phyloP scores from a whole-genome alignment of 2,113 vertebrate genomes.

The Bos javanicus region DNA sequence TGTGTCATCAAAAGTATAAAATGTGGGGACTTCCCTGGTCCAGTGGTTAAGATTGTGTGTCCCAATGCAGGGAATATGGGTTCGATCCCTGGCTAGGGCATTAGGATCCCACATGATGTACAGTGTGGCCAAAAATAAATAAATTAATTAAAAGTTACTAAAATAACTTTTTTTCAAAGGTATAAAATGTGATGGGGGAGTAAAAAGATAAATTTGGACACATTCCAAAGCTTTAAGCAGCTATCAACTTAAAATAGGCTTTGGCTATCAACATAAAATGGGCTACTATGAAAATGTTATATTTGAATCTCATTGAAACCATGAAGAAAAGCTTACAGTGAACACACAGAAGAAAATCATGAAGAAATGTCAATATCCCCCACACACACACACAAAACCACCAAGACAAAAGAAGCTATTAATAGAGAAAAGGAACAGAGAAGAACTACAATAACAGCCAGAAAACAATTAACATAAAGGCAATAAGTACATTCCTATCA shows the following conservation, averaged over 20 bases:
- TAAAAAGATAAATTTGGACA: neutral
- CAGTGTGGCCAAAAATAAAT: neutral
- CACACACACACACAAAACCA: neutral
- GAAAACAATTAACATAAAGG: neutral
- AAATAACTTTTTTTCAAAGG: neutral
- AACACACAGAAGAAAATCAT: neutral
- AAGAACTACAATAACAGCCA: neutral
- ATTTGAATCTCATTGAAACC: neutral
- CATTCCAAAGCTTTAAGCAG: neutral
- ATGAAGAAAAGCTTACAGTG: neutral
- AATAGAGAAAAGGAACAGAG: neutral
- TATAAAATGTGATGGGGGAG: neutral
- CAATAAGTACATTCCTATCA: neutral
- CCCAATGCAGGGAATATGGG: neutral
- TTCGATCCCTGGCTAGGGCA: neutral
- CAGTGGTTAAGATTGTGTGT: neutral
- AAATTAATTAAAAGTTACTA: neutral
- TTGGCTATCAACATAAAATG: neutral
- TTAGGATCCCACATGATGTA: neutral
- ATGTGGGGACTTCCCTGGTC: neutral
- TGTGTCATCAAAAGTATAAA: neutral
- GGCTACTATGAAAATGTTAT: neutral
- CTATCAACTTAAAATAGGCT: neutral
- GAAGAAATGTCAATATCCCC: neutral
- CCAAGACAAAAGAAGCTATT: neutral